These are phyloP conservation scores for Aquatica leii DNA, from an alignment of 2,888 invertebrate genomes.

Conservation along the genomic window DNA sequence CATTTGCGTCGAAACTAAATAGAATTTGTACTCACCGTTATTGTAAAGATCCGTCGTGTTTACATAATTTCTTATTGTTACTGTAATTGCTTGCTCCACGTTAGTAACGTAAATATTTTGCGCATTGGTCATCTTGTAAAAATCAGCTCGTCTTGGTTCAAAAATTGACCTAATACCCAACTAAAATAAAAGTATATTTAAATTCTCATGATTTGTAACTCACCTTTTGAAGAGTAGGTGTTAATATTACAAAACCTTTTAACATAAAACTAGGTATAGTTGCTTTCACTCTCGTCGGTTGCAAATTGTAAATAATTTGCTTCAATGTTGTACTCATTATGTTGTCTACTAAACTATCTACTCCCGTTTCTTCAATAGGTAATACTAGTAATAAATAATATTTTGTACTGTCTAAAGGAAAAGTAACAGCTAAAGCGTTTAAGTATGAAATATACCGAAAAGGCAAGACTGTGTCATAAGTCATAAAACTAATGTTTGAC, in stretches of 20 bases:
- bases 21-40: conserved; percentile 60
- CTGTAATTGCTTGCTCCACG: conserved; percentile 84
- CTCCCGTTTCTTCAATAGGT: conserved; percentile 68
- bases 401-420: conserved; percentile 81
- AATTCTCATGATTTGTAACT: conserved; percentile 46
- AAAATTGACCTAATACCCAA: conserved; percentile 81
- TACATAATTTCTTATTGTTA: conserved; percentile 80
- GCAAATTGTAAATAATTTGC: conserved; percentile 72
- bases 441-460: conserved; percentile 77
- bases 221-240: conserved; percentile 84
- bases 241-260: conserved; percentile 80
- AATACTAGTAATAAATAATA: conserved; percentile 80
- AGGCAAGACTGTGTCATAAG: conserved; percentile 80
- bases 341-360: conserved; percentile 71
- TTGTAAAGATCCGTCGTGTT: conserved; percentile 61
- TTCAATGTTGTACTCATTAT: conserved; percentile 71
- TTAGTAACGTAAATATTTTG: conserved; percentile 81
- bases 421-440: conserved; percentile 75
- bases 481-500: conserved; percentile 70
- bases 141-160: conserved; percentile 80
- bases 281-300: conserved; percentile 76
- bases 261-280: conserved; percentile 83
- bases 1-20: too few species aligned
- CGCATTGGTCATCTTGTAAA: conserved; percentile 80
- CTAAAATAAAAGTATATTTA: conserved; percentile 60